Conservation (phyloP, 1,140 invertebrate genomes). For the Drosophila nannoptera region DNA sequence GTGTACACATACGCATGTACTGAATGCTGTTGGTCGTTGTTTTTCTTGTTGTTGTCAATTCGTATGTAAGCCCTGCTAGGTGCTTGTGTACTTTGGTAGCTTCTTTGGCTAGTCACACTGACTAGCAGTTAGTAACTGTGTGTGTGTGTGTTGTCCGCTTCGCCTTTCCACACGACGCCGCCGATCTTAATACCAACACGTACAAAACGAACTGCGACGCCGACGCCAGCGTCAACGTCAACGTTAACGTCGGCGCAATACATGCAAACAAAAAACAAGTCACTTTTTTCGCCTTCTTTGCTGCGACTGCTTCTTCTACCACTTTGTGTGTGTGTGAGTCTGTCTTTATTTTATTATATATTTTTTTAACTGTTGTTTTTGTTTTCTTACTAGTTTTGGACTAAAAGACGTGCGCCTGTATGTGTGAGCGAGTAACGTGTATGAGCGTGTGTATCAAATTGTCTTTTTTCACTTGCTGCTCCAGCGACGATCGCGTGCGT, state of each 20-base stretch:
- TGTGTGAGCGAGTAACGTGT: conserved; percentile 12
- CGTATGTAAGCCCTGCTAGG: conserved; percentile 31
- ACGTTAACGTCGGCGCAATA: conserved; percentile 44
- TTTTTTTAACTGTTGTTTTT: conserved; percentile 47
- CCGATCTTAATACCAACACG: conserved; percentile 64
- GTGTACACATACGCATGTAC: not conserved
- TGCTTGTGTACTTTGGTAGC: conserved; percentile 21
- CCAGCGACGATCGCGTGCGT: conserved; percentile 52
- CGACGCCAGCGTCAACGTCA: conserved; percentile 35
- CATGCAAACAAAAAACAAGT: conserved; percentile 67
- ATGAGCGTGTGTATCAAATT: conserved; percentile 35
- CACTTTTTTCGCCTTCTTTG: conserved; percentile 55
- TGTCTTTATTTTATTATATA: conserved; percentile 37
- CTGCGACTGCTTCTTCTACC: conserved; percentile 48
- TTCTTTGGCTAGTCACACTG: conserved; percentile 48
- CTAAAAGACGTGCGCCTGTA: conserved; percentile 32
- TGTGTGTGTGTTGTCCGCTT: conserved; percentile 23
- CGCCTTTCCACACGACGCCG: conserved; percentile 39
- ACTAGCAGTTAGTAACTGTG: conserved; percentile 43
- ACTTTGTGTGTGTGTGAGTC: conserved; percentile 20
- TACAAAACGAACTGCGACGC: conserved; percentile 34
- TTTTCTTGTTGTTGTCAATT: not conserved
- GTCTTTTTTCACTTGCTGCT: conserved; percentile 19
- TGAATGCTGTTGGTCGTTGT: conserved; percentile 7
- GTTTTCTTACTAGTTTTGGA: conserved; percentile 71